Percentiles rank a stretch among this genome's conserved stretches.
Conservation (phyloP, 2,113 vertebrate genomes). For the Oceanites oceanicus region DNA sequence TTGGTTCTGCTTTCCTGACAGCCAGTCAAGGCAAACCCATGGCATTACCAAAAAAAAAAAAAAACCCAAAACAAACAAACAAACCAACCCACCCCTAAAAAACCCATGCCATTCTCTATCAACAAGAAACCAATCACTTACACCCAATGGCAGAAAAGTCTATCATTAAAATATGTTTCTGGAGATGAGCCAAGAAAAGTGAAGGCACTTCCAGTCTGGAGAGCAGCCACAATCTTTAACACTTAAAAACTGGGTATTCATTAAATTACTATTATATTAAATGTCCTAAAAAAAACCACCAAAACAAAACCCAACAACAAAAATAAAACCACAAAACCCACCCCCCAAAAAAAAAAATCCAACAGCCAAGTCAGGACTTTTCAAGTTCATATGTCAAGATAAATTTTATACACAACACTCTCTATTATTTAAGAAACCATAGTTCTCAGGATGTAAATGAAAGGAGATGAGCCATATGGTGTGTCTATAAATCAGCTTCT, state of each 20-base stretch:
- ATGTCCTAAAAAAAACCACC: background rate
- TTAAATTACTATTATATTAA: background rate
- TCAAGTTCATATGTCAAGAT: slow-evolving; percentile 4
- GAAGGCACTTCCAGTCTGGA: slow-evolving; percentile 62
- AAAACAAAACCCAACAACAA: too few species aligned
- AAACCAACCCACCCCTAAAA: background rate
- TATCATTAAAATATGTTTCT: slow-evolving; percentile 12
- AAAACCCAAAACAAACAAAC: background rate
- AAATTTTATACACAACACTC: background rate
- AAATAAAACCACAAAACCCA: background rate
- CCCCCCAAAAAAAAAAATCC: background rate
- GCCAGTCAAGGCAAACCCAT: background rate
- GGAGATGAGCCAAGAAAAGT: slow-evolving; percentile 43
- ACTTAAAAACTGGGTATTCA: background rate
- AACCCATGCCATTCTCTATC: background rate
- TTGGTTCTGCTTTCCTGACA: slow-evolving; percentile 59
- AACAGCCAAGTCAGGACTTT: background rate
- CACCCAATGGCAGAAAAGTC: background rate
- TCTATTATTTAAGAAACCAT: slow-evolving; percentile 44
- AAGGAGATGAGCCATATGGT: slow-evolving; percentile 58
- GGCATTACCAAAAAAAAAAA: background rate
- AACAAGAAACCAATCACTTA: background rate
- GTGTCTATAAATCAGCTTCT: slow-evolving; percentile 43
- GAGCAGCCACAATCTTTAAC: slow-evolving; percentile 38
- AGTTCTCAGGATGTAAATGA: background rate